Percentiles rank a stretch among this genome's conserved stretches.
phyloP scores from a whole-genome alignment of 2,113 vertebrate species.

The Chrysemys picta region DNA sequence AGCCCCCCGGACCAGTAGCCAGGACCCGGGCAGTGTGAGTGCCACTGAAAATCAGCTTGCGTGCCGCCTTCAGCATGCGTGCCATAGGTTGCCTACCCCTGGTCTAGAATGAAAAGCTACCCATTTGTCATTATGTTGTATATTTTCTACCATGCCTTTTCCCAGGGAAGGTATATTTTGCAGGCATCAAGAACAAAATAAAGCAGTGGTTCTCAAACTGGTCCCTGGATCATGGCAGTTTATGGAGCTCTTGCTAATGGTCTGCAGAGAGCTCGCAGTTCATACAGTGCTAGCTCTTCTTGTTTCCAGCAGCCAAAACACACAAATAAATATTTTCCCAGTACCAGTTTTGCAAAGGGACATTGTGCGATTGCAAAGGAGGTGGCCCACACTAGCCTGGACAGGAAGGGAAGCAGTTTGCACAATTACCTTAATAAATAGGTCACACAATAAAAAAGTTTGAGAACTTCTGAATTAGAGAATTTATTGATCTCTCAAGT shows the following conservation, averaged over 20 bases:
- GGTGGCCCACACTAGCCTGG: rapidly evolving
- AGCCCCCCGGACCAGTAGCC: too few species aligned
- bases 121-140: neutral
- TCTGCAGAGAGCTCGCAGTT: neutral
- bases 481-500: neutral
- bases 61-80: too few species aligned
- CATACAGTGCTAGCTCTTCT: neutral
- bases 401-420: neutral
- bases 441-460: neutral
- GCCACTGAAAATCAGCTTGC: too few species aligned
- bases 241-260: neutral
- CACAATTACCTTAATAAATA: neutral
- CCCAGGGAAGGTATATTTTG: neutral
- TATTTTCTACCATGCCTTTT: neutral
- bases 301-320: neutral
- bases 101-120: neutral
- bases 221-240: neutral
- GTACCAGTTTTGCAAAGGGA: neutral
- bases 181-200: neutral
- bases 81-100: too few species aligned
- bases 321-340: neutral
- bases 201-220: neutral
- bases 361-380: neutral
- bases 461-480: neutral
- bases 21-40: too few species aligned